Base-by-base conservation (phyloP, 2,113 vertebrate species). In the Neomonachus schauinslandi region DNA sequence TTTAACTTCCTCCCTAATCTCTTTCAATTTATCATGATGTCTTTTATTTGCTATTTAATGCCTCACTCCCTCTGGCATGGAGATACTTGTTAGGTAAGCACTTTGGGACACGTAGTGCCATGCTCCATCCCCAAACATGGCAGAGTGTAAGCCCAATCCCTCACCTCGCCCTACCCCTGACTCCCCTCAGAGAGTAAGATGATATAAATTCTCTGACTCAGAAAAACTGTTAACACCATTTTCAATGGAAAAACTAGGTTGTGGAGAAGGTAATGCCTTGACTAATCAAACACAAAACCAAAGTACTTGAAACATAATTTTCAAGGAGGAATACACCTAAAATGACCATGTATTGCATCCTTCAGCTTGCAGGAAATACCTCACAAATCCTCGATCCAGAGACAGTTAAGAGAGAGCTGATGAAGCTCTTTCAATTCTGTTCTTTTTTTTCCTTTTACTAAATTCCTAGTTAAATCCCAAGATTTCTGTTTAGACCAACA, bases 381-480 rank as follows among this genome's bases (percentile, higher is more conserved):
- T 13, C 22, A 90, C 39, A 71, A 46, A 77, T 49, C 51, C 33
- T 90, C 65, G 4, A 92, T 83, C 36, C 74, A 92, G 89, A 96
- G 84, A 95, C 36, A 92, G 19, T 46, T 33, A 31, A 91, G 57
- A 94, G 7, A 96, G 19, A 96, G 26, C 28, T 91, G 11, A 71
- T 49, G 10, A 94, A 89, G 7, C 11, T 49, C 33, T 91, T 98
- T 6, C 8, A 7, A 57, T 88, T 82, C 80, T 61, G 42, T 21
- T 72, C 22, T 55, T 4, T 26, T 89, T n/a, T 76, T 33, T 5
- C 7, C 21, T 88, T 90, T 71, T 81, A 65, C 79, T 94, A 65
- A 97, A 61, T 94, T 92, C 63, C 57, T 82, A 82, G n/a, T 89
- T 85, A 89, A 94, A 92, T 72, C 77, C 55, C 83, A 94, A 95